Percentiles rank a stretch among this genome's conserved stretches.
Evolutionary conservation across 2,113 vertebrate genomes (phyloP).

Genomic region (Sitta europaea): DNA sequence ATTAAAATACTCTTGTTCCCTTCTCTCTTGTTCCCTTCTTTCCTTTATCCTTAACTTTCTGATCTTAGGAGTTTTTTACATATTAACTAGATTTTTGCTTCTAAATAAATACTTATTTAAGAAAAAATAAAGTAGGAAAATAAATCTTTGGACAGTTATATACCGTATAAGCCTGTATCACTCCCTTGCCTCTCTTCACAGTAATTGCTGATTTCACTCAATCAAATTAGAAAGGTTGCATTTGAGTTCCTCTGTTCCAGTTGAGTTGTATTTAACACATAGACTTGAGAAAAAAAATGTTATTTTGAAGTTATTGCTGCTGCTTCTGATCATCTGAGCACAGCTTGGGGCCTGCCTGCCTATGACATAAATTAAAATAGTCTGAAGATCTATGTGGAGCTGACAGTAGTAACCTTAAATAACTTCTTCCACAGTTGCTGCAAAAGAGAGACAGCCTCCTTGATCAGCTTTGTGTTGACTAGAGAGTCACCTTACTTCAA

Average conservation of each 20-base stretch:
- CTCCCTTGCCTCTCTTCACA: not conserved
- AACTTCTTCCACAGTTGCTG: constrained; percentile 21
- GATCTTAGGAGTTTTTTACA: not conserved
- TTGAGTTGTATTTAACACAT: not conserved
- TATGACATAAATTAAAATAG: constrained; percentile 28
- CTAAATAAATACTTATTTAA: not conserved
- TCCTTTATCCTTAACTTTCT: not conserved
- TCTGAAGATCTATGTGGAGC: not conserved
- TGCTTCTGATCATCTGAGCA: constrained; percentile 38
- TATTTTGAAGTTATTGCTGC: not conserved
- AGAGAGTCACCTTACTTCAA: constrained; percentile 28
- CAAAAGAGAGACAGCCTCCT: not conserved
- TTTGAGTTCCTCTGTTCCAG: not conserved
- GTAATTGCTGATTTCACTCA: not conserved
- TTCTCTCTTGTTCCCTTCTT: not conserved
- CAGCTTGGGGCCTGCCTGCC: not conserved
- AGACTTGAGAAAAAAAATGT: not conserved
- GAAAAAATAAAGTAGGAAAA: not conserved
- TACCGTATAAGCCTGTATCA: not conserved
- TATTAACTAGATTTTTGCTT: not conserved
- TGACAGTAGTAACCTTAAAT: constrained; percentile 37
- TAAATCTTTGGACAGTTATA: not conserved
- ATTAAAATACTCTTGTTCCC: not conserved
- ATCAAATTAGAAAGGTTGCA: not conserved
- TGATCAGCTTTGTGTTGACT: constrained; percentile 5